These are phyloP conservation scores for Metridium senile DNA, from an alignment of 92 coral and sea anemone species.

Conservation along the genomic window DNA sequence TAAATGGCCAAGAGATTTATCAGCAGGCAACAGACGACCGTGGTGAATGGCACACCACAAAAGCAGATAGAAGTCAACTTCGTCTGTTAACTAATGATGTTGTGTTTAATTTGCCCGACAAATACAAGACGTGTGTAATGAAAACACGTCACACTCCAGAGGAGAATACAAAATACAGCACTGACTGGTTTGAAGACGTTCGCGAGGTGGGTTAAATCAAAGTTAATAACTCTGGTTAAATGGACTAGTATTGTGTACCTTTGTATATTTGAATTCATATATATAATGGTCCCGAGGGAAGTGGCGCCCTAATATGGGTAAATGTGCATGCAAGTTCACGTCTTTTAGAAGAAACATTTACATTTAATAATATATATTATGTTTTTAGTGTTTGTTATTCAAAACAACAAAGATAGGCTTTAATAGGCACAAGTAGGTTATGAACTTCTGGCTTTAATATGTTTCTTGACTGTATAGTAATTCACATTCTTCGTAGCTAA, in stretches of 20 bases:
- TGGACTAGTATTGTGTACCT: background rate
- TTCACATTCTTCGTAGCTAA: too few relatives aligned
- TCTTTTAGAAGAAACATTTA: too few relatives aligned
- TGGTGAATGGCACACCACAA: background rate
- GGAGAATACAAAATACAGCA: background rate
- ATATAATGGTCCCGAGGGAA: too few relatives aligned
- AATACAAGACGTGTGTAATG: slow-evolving; percentile 38
- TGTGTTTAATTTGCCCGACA: slow-evolving; percentile 33
- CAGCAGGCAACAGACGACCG: slow-evolving; percentile 36
- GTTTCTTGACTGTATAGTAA: too few relatives aligned
- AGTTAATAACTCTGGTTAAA: background rate
- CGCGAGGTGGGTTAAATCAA: slow-evolving; percentile 44
- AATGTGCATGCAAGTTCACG: too few relatives aligned
- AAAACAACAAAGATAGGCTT: too few relatives aligned
- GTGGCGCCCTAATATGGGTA: too few relatives aligned
- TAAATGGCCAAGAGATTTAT: slow-evolving; percentile 33
- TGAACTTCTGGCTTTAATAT: too few relatives aligned
- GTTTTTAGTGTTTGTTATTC: too few relatives aligned
- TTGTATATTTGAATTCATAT: too few relatives aligned
- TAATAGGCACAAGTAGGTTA: too few relatives aligned
- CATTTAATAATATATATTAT: too few relatives aligned
- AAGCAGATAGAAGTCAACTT: slow-evolving; percentile 31
- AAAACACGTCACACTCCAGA: background rate
- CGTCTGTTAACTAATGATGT: slow-evolving; percentile 63
- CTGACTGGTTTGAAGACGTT: slow-evolving; percentile 55